A percentile compares a stretch with the other conserved stretches of the same genome.
phyloP scores from a whole-genome alignment of 2,113 vertebrate species.

The Mormyrus lacerda region DNA sequence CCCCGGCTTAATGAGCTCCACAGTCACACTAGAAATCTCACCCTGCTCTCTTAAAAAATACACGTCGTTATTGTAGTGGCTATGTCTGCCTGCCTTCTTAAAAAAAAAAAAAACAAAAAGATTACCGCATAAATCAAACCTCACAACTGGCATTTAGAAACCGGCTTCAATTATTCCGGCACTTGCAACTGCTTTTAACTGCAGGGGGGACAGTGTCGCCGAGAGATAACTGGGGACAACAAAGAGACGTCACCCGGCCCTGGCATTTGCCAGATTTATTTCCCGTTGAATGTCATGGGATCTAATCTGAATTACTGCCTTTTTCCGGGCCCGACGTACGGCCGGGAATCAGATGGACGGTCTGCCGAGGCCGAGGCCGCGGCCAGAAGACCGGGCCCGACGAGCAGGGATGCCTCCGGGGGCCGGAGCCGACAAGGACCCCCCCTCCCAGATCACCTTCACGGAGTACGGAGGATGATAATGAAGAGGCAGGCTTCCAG shows the following conservation, averaged over 20 bases:
- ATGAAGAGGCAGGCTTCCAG: conserved; percentile 1
- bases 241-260: conserved; percentile 14
- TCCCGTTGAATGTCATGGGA: conserved; percentile 18
- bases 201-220: conserved; percentile 12
- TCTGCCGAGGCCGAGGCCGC: not conserved
- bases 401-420: not conserved
- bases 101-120: not conserved
- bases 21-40: not conserved
- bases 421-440: not conserved
- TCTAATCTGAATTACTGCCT: conserved; percentile 27
- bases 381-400: not conserved
- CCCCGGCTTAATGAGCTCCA: not conserved
- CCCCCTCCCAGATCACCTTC: conserved; percentile 14
- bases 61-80: not conserved
- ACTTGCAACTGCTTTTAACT: conserved; percentile 11
- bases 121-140: not conserved
- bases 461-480: not conserved
- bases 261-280: conserved; percentile 21
- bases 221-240: conserved; percentile 10
- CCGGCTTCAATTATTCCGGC: conserved; percentile 20
- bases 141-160: not conserved
- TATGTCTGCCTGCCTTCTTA: not conserved
- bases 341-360: conserved; percentile 19
- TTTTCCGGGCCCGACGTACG: conserved; percentile 16
- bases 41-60: not conserved